Evolutionary conservation across 2,797 vertebrate genomes (phyloP).

Genomic region (Ctenopoma kingsleyae): DNA sequence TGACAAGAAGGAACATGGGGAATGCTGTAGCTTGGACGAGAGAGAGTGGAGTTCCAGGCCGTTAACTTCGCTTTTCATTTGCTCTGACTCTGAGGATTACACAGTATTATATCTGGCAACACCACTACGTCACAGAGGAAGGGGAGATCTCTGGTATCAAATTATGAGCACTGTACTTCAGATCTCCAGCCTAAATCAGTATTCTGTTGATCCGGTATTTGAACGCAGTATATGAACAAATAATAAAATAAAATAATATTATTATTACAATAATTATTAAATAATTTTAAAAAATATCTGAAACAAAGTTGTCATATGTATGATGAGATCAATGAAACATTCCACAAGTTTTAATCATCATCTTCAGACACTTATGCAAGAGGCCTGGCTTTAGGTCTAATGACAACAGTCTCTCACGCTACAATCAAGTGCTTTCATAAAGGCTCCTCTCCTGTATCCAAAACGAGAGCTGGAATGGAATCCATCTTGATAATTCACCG

Average conservation of each 20-base stretch:
- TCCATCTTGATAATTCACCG: conserved; percentile 41
- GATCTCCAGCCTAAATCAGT: background rate
- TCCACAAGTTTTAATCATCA: conserved; percentile 29
- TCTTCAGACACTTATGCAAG: conserved; percentile 5
- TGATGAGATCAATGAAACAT: background rate
- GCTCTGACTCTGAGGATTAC: conserved; percentile 21
- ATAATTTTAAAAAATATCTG: too few species aligned
- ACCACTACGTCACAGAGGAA: background rate
- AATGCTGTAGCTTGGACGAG: background rate
- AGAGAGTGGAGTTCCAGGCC: conserved; percentile 1
- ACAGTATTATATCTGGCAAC: conserved; percentile 8
- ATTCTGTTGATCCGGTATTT: background rate
- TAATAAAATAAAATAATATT: too few species aligned
- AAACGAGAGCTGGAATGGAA: conserved; percentile 16
- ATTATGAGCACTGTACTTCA: background rate
- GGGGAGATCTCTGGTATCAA: background rate
- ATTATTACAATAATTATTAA: too few species aligned
- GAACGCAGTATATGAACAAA: background rate
- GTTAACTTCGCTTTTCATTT: conserved; percentile 23
- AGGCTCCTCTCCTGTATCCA: conserved; percentile 28
- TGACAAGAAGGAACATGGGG: background rate
- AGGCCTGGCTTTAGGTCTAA: background rate
- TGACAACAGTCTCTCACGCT: conserved; percentile 22
- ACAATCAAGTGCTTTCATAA: conserved; percentile 38
- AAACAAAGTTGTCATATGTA: background rate